Percentiles rank a stretch among this genome's conserved stretches.
Evolutionary conservation across 1,140 invertebrate genomes (phyloP).

Genomic region (Melanaphis sacchari): DNA sequence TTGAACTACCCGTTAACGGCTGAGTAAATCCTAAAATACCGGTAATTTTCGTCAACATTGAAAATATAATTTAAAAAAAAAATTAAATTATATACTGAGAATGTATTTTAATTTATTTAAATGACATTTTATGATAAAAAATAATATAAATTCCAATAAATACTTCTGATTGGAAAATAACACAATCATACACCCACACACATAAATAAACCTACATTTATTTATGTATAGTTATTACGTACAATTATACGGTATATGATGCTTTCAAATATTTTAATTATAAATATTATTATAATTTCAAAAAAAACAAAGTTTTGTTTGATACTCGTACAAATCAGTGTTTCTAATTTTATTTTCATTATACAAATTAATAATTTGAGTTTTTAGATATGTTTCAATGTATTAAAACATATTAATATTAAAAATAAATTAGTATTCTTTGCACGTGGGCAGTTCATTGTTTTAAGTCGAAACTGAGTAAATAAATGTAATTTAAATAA

Average conservation of each 20-base stretch:
- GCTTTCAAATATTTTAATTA: no score
- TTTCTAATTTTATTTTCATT: neutral
- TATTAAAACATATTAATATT: neutral
- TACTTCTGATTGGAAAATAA: neutral
- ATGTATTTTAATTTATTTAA: no score
- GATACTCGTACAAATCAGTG: neutral
- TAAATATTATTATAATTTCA: neutral
- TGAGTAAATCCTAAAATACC: no score
- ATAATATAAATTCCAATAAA: neutral
- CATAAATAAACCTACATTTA: neutral
- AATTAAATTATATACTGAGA: no score
- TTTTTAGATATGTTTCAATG: neutral
- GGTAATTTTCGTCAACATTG: no score
- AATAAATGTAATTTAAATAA: neutral
- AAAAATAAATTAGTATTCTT: neutral
- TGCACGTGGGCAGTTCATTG: neutral
- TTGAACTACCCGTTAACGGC: no score
- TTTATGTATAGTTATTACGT: neutral
- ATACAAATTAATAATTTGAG: neutral
- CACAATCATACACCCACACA: neutral
- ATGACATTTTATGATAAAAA: no score
- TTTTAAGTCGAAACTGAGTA: neutral
- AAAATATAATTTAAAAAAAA: no score
- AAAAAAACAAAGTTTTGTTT: neutral
- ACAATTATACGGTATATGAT: neutral